A percentile compares a stretch with the other conserved stretches of the same genome.
These are phyloP conservation scores for Penaeus monodon DNA, from an alignment of 2,888 invertebrate genomes.

Conservation along the genomic window DNA sequence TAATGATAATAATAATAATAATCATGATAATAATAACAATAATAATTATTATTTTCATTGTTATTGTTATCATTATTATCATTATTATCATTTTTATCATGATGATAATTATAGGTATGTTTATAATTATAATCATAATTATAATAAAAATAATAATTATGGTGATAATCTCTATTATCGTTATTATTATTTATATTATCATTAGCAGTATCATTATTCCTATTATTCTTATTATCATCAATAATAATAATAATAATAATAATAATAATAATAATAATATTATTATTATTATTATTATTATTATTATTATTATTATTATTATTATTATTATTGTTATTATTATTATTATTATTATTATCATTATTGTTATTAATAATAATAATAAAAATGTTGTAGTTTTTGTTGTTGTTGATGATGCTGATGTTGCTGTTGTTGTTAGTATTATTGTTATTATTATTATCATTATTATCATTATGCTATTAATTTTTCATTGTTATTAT, in stretches of 20 bases:
- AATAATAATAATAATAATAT: too few species aligned
- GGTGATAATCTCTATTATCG: neutral
- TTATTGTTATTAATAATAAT: neutral
- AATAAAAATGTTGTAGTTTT: too few species aligned
- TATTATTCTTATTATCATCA: too few species aligned
- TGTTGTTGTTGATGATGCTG: too few species aligned
- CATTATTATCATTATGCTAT: neutral
- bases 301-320: neutral
- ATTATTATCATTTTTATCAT: neutral
- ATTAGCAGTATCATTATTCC: neutral
- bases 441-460: neutral
- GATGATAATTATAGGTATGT: neutral
- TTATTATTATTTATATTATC: neutral
- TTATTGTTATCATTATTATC: neutral
- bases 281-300: neutral
- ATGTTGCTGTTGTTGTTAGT: neutral
- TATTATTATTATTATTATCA: neutral
- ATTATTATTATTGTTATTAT: neutral
- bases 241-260: too few species aligned
- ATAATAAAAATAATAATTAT: too few species aligned
- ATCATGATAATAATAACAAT: too few species aligned
- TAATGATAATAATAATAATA: too few species aligned
- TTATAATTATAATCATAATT: too few species aligned
- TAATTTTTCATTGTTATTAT: too few species aligned
- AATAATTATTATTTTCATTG: neutral